Evolutionary conservation across 2,797 vertebrate genomes (phyloP), one percentile per base, ranked within the genome.

Genomic region (Oreortyx pictus): DNA sequence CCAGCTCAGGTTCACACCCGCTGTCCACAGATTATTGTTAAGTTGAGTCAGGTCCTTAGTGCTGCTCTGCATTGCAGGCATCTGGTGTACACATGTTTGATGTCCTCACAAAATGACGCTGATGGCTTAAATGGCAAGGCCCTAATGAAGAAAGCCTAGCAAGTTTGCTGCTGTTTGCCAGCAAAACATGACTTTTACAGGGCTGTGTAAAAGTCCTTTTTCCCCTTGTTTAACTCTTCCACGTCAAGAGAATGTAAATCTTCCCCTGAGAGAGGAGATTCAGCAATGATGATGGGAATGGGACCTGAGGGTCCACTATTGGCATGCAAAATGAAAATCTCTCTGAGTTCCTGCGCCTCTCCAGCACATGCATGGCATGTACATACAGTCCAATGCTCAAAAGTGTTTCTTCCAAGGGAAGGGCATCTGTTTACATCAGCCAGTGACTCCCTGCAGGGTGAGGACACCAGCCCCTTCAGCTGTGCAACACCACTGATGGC

Each of bases 51-150:
- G 97, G 97, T 97, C 96, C 97, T 97, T 94, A 97, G 97, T 87
- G 94, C 95, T 80, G 92, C 67, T 92, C 95, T 85, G 90, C 95
- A 35, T 81, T 93, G 89, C 92, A 95, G 68, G 97, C 98, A 98
- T 98, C 98, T 98, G 98, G 98, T 86, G 91, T 97, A 98, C 98
- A 98, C 85, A 98, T 98, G 98, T 98, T 96, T 96, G 97, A 97
- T 97, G 97, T 97, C 96, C 97, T 96, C 92, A 33, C 95, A 96
- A 97, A 98, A 97, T 54, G 93, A 96, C 82, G 93, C 95, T 97
- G 97, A 97, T 95, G 94, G 96, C 96, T 98, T 97, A 97, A 98
- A 97, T 97, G 94, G 97, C 95, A 95, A 97, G 94, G 71, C 84
- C 72, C 92, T 97, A 97, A 98, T 94, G 97, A 98, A 97, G 97